Conservation (phyloP, 2,797 vertebrate genomes). For the Pipistrellus kuhlii region DNA sequence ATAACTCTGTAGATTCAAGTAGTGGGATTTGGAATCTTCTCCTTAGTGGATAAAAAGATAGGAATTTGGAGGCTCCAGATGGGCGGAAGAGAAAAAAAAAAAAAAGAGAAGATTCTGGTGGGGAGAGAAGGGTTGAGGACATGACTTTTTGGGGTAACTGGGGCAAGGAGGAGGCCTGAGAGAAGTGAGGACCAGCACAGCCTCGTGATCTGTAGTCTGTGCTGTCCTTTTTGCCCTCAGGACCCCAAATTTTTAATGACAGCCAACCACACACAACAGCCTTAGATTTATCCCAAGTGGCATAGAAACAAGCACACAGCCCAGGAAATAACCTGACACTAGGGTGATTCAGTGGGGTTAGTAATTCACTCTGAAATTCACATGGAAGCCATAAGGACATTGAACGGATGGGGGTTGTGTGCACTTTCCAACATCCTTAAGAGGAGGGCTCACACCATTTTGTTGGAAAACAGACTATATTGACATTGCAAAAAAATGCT, state of each 20-base stretch:
- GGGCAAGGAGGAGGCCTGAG: not conserved
- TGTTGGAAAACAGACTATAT: not conserved
- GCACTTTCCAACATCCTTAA: not conserved
- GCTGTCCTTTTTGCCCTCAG: accelerated
- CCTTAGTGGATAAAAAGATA: not conserved
- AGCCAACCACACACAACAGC: not conserved
- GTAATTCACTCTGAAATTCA: not conserved
- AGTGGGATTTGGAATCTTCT: not conserved
- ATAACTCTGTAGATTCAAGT: not conserved
- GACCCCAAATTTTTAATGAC: not conserved
- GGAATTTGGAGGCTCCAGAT: not conserved
- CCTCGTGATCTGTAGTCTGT: not conserved
- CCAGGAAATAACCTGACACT: not conserved
- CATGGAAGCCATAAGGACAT: not conserved
- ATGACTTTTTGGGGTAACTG: too few relatives aligned
- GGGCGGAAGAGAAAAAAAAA: not conserved
- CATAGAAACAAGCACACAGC: not conserved
- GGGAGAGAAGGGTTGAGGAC: not conserved
- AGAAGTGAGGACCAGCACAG: not conserved
- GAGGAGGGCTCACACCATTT: not conserved
- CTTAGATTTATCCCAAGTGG: not conserved
- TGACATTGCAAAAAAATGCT: not conserved
- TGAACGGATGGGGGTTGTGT: accelerated
- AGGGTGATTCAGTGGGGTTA: not conserved
- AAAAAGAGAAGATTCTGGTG: not conserved